These are phyloP conservation scores for Pseudoatta argentina DNA, from an alignment of 1,140 invertebrate genomes.

Conservation along the genomic window DNA sequence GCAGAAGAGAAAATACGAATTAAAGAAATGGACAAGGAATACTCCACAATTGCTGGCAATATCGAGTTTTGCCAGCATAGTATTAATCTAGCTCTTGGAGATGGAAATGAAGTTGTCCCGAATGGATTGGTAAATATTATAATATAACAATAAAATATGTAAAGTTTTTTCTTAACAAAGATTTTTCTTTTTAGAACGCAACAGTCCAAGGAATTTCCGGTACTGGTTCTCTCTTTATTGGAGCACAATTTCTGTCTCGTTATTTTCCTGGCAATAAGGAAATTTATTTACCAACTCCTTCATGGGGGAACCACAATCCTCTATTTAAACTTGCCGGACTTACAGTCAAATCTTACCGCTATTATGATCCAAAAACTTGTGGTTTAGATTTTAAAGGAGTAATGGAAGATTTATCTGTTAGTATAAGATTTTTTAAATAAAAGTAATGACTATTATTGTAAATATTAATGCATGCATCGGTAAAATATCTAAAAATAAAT, in stretches of 20 bases:
- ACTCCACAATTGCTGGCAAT: constrained; percentile 96
- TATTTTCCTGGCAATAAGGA: constrained; percentile 95
- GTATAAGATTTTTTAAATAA: constrained; percentile 70
- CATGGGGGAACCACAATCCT: constrained; percentile 99
- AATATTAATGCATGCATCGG: neutral
- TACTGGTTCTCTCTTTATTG: constrained; percentile 98
- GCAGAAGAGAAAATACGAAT: constrained; percentile 92
- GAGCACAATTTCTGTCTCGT: constrained; percentile 95
- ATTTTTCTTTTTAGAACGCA: constrained; percentile 87
- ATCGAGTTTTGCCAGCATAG: constrained; percentile 93
- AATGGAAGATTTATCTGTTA: constrained; percentile 96
- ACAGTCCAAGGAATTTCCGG: constrained; percentile 97
- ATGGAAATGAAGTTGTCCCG: constrained; percentile 91
- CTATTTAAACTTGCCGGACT: constrained; percentile 97
- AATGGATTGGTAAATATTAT: constrained; percentile 90
- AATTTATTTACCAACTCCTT: constrained; percentile 97
- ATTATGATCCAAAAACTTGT: constrained; percentile 98
- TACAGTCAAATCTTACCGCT: constrained; percentile 96
- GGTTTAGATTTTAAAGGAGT: constrained; percentile 97
- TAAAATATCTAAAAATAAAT: constrained; percentile 8
- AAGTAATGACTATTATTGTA: neutral
- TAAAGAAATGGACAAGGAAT: constrained; percentile 97
- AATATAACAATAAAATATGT: constrained; percentile 20
- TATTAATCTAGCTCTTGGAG: constrained; percentile 96
- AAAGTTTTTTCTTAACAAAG: neutral